phyloP scores from a whole-genome alignment of 2,797 vertebrate species.

The Urosaurus nigricauda region DNA sequence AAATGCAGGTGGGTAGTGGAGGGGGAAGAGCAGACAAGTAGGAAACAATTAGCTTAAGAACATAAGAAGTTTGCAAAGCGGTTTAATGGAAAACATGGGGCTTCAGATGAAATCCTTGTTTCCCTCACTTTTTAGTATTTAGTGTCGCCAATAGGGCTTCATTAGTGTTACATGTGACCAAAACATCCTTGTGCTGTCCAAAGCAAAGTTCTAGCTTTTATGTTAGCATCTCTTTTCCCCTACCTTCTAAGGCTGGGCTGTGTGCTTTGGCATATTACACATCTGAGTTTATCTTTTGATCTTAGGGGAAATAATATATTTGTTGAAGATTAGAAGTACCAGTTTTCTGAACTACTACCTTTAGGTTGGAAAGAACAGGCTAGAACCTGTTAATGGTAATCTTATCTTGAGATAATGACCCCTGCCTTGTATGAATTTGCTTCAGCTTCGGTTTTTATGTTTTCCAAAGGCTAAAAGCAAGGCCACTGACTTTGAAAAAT shows the following conservation, averaged over 20 bases:
- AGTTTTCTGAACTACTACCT: not conserved
- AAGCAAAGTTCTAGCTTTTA: not conserved
- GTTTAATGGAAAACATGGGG: not conserved
- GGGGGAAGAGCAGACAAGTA: not conserved
- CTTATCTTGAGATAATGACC: conserved; percentile 3
- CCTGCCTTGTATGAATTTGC: conserved; percentile 3
- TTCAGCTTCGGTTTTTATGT: not conserved
- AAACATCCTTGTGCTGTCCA: not conserved
- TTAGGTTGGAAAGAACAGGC: not conserved
- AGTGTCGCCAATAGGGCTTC: not conserved
- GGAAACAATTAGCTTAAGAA: not conserved
- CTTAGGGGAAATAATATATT: not conserved
- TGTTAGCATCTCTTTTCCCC: not conserved
- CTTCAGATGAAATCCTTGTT: not conserved
- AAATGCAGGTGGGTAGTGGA: not conserved
- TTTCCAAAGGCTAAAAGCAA: not conserved
- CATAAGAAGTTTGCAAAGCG: not conserved
- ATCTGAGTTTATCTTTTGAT: conserved; percentile 5
- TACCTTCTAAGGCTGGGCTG: not conserved
- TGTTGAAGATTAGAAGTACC: conserved; percentile 6
- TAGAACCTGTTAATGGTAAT: not conserved
- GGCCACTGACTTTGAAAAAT: not conserved
- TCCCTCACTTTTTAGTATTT: not conserved
- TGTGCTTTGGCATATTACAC: not conserved
- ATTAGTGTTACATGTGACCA: not conserved